These are phyloP conservation scores for Pseudomyrmex sp. DNA, from an alignment of 1,140 invertebrate genomes.

Conservation along the genomic window DNA sequence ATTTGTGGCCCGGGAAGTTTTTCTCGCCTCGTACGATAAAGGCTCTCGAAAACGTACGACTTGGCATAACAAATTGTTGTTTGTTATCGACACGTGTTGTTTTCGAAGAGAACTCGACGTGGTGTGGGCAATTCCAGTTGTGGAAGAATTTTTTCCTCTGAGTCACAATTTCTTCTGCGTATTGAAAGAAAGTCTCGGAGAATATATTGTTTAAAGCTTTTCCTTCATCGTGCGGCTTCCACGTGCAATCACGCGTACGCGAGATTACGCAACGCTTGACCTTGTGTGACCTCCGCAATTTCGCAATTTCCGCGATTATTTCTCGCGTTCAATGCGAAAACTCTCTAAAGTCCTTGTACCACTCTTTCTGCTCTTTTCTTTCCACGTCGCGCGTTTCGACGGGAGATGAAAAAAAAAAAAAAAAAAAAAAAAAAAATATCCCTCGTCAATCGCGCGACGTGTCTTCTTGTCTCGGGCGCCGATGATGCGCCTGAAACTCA, in stretches of 20 bases:
- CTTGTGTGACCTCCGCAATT: constrained; percentile 64
- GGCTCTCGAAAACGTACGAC: too few relatives aligned
- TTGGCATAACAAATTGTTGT: background rate
- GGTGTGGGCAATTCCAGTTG: background rate
- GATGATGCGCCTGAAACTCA: constrained; percentile 33
- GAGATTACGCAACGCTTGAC: constrained; percentile 60
- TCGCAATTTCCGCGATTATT: constrained; percentile 61
- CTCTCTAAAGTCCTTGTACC: constrained; percentile 64
- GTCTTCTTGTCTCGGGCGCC: constrained; percentile 22
- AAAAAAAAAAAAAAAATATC: background rate
- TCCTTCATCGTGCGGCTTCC: background rate
- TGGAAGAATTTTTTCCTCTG: constrained; percentile 31
- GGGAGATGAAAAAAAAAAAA: background rate
- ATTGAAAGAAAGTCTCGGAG: constrained; percentile 60
- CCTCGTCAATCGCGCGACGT: constrained; percentile 12
- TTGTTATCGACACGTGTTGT: background rate
- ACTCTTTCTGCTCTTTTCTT: constrained; percentile 57
- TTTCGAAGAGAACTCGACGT: background rate
- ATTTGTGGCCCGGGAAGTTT: too few relatives aligned
- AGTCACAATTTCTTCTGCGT: background rate
- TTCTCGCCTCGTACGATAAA: too few relatives aligned
- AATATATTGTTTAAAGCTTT: constrained; percentile 41
- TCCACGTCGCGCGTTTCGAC: background rate
- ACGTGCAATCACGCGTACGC: background rate
- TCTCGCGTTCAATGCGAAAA: constrained; percentile 32